Conservation (phyloP, 1,140 invertebrate species). For the Pentalonia nigronervosa region DNA sequence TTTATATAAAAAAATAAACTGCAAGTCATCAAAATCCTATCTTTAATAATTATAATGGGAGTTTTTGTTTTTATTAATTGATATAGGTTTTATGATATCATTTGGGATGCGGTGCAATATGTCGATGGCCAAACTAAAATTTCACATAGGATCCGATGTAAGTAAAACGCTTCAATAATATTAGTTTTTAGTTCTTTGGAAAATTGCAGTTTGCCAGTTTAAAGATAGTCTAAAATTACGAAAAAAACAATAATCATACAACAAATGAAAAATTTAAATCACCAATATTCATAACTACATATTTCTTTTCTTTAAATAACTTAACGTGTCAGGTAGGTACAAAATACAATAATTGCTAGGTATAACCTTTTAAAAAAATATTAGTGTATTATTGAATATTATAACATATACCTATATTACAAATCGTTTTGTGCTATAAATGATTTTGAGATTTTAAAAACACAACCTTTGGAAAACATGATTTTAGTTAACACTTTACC, state of each 20-base stretch:
- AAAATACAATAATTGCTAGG: no score
- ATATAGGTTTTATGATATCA: slow-evolving; percentile 84
- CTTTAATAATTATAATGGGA: background rate
- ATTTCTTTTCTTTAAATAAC: no score
- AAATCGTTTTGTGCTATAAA: no score
- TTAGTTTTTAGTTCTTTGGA: background rate
- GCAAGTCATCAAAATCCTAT: background rate
- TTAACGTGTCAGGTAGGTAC: no score
- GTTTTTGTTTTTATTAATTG: slow-evolving; percentile 44
- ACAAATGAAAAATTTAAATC: no score
- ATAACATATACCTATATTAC: no score
- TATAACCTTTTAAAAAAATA: no score
- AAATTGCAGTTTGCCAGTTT: background rate
- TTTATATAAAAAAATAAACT: background rate
- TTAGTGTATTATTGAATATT: no score
- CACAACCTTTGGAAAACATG: no score
- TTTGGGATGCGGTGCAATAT: slow-evolving; percentile 96
- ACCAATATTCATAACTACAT: no score
- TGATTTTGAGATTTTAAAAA: no score
- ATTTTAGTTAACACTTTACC: no score
- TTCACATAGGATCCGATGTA: slow-evolving; percentile 59
- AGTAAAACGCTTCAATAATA: background rate
- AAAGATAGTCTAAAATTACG: background rate
- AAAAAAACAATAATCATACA: background rate
- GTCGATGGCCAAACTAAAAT: slow-evolving; percentile 90